Conservation (phyloP, 2,888 invertebrate species). For the Biston stratarius region DNA sequence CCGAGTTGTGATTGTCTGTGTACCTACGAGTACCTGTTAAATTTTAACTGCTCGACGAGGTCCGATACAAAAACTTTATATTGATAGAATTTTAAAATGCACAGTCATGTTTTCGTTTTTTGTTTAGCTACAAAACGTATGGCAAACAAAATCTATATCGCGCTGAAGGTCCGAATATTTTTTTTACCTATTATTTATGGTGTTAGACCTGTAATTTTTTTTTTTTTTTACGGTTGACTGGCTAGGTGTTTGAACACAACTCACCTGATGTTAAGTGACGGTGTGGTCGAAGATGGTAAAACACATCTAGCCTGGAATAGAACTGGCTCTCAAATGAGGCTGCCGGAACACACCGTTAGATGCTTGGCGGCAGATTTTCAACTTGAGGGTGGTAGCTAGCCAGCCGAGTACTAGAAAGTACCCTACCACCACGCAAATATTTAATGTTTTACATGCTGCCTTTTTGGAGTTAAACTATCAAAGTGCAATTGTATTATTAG, state of each 20-base stretch:
- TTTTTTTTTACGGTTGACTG: no score
- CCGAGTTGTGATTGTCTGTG: slow-evolving; percentile 41
- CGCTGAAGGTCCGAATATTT: neutral
- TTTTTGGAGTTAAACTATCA: neutral
- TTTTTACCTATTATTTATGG: slow-evolving; percentile 3
- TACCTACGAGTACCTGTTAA: slow-evolving; percentile 26
- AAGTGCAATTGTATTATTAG: no score
- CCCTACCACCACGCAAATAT: no score
- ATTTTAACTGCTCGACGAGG: slow-evolving; percentile 28
- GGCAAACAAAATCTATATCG: slow-evolving; percentile 7
- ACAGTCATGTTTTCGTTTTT: slow-evolving; percentile 21
- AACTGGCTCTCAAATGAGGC: no score
- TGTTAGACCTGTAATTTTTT: slow-evolving; percentile 1
- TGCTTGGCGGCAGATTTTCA: no score
- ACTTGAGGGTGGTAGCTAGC: no score
- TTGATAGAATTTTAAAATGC: slow-evolving; percentile 41
- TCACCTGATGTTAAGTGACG: no score
- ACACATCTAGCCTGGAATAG: no score
- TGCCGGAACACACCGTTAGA: no score
- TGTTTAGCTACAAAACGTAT: slow-evolving; percentile 17
- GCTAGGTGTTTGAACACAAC: no score
- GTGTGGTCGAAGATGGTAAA: no score
- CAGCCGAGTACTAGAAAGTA: no score
- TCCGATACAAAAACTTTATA: slow-evolving; percentile 34
- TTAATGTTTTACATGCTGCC: neutral